Base-by-base conservation (phyloP, 2,888 invertebrate genomes). In the Drosophila putrida region DNA sequence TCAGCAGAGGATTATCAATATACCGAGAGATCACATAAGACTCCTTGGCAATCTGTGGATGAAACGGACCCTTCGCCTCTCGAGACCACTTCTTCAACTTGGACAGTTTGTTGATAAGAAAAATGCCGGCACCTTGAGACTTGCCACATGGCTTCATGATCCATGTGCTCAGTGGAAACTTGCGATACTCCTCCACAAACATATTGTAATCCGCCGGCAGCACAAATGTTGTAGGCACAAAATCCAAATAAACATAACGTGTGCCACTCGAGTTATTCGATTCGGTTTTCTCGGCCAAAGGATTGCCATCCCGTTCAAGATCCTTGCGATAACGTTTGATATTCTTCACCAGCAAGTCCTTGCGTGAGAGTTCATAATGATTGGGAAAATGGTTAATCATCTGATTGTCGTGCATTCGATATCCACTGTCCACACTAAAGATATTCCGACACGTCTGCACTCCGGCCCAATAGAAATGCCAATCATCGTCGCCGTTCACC, bases 81-180 rank as follows among this genome's bases (percentile, higher is more conserved):
- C 97, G 94, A 0, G 97, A 97, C 97, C 97, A 97, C 90, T 96
- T 95, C 90, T 98, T 98, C 60, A 98, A 93, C 93, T 98, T 98
- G 1, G 98, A 98, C 72, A 98, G 93, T 93, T 98, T 98, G 92
- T 98, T 98, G 86, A 98, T 98, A 38, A 98, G 94, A 92, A 98
- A 98, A 89, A 98, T 98, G 38, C 98, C 98, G 11, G 96, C 95
- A 4, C 97, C 97, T 90, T 97, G 97, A 2, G 98, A 98, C 93
- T 98, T 97, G 28, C 98, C 98, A 90, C 98, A 98, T 0, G 98
- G 98, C 91, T 98, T 98, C 97, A 98, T 97, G 71, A 98, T 98
- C 98, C 98, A 98, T 0, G 98, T 98, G 84, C 97, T 97, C 89
- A 97, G 96, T 0, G 98, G 98, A 78, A 96, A 97, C 93, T 98